Evolutionary conservation across 2,113 vertebrate genomes (phyloP).

Genomic region (Heloderma charlesbogerti): DNA sequence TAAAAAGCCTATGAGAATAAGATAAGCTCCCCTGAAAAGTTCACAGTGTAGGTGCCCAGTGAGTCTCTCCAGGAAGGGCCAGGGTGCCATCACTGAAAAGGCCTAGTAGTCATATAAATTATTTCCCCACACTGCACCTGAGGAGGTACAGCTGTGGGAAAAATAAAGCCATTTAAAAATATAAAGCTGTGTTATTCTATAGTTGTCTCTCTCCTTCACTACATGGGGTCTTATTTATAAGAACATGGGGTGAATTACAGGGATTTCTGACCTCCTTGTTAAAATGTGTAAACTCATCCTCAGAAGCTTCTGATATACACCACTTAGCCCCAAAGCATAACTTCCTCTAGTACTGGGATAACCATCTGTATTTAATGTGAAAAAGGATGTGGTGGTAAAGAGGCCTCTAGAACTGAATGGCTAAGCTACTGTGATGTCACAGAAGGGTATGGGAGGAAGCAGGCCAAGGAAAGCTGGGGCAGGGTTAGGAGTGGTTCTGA

Average conservation of each 20-base stretch:
- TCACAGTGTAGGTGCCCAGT: too few relatives aligned
- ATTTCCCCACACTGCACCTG: too few relatives aligned
- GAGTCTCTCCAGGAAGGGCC: too few relatives aligned
- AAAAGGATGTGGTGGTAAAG: too few relatives aligned
- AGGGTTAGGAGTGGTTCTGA: not conserved
- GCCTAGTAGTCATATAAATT: not conserved
- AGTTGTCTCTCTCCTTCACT: not conserved
- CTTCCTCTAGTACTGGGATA: not conserved
- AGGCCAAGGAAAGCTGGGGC: not conserved
- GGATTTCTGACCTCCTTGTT: not conserved
- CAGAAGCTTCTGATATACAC: not conserved
- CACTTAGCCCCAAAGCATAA: not conserved
- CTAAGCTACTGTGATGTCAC: too few relatives aligned
- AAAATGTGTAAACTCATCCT: too few relatives aligned
- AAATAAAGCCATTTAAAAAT: not conserved
- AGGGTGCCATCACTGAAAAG: too few relatives aligned
- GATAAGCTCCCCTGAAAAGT: too few relatives aligned
- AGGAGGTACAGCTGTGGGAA: not conserved
- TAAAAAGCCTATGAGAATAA: too few relatives aligned
- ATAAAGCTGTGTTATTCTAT: not conserved
- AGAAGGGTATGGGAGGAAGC: not conserved
- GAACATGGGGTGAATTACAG: not conserved
- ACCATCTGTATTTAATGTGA: too few relatives aligned
- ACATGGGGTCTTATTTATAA: not conserved
- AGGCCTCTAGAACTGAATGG: not conserved